These are phyloP conservation scores for Cyanistes caeruleus DNA, from an alignment of 2,113 vertebrate genomes.

Conservation along the genomic window DNA sequence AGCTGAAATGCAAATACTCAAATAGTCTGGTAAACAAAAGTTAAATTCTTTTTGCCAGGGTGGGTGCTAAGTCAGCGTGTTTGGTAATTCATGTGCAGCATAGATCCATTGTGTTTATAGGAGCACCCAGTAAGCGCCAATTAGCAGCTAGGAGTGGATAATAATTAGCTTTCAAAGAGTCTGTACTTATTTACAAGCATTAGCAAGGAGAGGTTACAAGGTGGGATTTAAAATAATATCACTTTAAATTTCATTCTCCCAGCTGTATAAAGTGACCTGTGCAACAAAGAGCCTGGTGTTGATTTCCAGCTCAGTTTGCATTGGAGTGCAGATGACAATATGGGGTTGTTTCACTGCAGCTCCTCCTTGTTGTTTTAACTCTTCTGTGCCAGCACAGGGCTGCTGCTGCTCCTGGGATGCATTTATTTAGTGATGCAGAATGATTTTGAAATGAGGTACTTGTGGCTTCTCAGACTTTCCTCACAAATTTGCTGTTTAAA, in stretches of 20 bases:
- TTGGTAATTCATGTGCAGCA: neutral
- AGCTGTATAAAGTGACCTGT: neutral
- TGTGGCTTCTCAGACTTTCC: neutral
- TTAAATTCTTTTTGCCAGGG: neutral
- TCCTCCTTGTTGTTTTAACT: neutral
- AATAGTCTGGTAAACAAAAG: neutral
- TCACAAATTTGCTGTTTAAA: neutral
- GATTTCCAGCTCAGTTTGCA: neutral
- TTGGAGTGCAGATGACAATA: neutral
- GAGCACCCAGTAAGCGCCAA: neutral
- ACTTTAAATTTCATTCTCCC: neutral
- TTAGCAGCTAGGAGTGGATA: neutral
- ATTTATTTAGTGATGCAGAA: neutral
- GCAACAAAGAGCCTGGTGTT: conserved; percentile 26
- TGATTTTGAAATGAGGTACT: neutral
- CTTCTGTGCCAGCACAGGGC: neutral
- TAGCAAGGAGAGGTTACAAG: neutral
- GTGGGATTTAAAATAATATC: neutral
- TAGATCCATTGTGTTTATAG: neutral
- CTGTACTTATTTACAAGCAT: neutral
- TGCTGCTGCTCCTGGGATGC: neutral
- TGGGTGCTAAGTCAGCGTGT: neutral
- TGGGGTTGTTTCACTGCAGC: conserved; percentile 14
- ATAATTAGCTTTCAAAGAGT: neutral
- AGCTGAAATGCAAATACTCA: neutral